Evolutionary conservation across 2,113 vertebrate genomes (phyloP).

Genomic region (Prinia subflava): DNA sequence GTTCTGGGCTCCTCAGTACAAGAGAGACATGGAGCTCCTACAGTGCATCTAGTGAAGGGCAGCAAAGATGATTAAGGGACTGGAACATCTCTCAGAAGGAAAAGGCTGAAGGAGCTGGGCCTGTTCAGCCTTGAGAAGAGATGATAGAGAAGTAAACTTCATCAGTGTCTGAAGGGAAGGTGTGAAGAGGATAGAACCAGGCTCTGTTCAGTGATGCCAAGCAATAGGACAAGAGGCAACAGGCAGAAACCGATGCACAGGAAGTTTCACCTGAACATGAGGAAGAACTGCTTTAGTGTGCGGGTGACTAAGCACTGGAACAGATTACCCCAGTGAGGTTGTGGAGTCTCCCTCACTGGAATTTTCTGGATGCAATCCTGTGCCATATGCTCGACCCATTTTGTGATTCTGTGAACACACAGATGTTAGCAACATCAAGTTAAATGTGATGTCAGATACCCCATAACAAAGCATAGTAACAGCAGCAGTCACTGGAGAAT

Average conservation of each 20-base stretch:
- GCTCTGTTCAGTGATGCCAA: neutral
- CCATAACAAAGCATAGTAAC: neutral
- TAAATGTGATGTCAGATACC: neutral
- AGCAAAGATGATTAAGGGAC: neutral
- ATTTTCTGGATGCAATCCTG: neutral
- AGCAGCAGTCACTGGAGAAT: neutral
- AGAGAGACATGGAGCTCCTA: neutral
- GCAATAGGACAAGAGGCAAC: rapidly evolving
- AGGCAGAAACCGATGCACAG: neutral
- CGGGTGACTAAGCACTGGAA: neutral
- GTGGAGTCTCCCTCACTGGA: neutral
- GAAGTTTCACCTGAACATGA: neutral
- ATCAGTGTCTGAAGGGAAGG: neutral
- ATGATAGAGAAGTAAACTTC: neutral
- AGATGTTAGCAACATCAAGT: neutral
- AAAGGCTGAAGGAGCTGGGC: neutral
- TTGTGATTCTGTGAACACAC: neutral
- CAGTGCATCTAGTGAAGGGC: neutral
- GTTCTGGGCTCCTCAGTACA: neutral
- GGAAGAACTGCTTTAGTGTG: neutral
- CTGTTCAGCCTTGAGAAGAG: neutral
- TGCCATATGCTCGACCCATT: neutral
- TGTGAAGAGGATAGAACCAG: neutral
- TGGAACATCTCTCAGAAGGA: neutral
- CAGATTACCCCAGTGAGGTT: neutral